Percentiles rank a stretch among this genome's conserved stretches.
Conservation (phyloP, 2,797 vertebrate genomes). For the Alectoris magna region DNA sequence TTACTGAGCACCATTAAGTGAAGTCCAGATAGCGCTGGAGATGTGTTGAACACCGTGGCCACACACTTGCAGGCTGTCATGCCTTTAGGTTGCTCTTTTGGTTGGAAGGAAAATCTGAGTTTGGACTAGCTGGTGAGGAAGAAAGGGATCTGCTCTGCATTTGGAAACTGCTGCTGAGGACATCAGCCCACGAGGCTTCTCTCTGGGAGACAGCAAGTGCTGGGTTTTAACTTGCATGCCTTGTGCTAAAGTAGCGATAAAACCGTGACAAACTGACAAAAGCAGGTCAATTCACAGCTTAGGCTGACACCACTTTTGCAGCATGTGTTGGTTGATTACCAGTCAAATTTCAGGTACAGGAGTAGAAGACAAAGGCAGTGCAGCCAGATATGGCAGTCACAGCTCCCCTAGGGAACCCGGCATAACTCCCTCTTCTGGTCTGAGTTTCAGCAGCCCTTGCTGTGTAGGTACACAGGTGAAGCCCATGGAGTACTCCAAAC, state of each 20-base stretch:
- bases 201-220: neutral
- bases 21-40: neutral
- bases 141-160: neutral
- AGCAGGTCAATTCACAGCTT: slow-evolving; percentile 65
- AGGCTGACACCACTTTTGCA: slow-evolving; percentile 49
- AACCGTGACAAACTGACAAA: slow-evolving; percentile 59
- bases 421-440: neutral
- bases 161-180: neutral
- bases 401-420: neutral
- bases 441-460: neutral
- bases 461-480: rapidly evolving
- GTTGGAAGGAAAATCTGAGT: neutral
- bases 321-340: slow-evolving; percentile 37
- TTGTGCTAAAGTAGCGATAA: slow-evolving; percentile 59
- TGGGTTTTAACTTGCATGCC: neutral
- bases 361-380: neutral
- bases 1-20: neutral
- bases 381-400: rapidly evolving
- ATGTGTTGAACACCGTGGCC: neutral
- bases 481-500: neutral
- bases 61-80: neutral
- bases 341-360: slow-evolving; percentile 32
- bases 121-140: neutral
- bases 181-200: neutral
- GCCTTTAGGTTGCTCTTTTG: neutral